Evolutionary conservation across 2,797 vertebrate species (phyloP).

Genomic region (Pangasius krempfi): DNA sequence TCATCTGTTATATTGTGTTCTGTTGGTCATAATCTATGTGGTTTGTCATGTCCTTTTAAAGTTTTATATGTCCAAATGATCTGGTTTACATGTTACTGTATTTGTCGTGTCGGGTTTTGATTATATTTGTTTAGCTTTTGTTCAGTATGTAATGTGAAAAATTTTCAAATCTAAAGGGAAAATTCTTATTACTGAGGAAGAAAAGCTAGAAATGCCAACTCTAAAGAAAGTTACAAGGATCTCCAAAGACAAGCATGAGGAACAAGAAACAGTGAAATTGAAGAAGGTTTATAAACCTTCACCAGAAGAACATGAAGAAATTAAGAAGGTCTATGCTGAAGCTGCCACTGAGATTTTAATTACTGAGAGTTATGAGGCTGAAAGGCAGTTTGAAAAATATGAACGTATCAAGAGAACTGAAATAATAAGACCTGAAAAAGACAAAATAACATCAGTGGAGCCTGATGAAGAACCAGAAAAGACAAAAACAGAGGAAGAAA

Average conservation of each 20-base stretch:
- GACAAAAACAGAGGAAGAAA: conserved; percentile 62
- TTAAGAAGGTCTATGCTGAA: conserved; percentile 63
- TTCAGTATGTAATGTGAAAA: conserved; percentile 73
- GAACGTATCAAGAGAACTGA: conserved; percentile 60
- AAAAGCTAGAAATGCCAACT: conserved; percentile 72
- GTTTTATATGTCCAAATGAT: conserved; percentile 22
- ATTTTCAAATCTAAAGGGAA: conserved; percentile 72
- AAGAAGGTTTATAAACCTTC: conserved; percentile 73
- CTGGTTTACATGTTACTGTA: conserved; percentile 8
- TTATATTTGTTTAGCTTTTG: conserved; percentile 46
- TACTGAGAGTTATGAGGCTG: conserved; percentile 57
- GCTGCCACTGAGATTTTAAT: conserved; percentile 65
- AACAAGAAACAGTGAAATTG: conserved; percentile 70
- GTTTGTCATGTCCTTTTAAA: conserved; percentile 33
- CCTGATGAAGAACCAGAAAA: conserved; percentile 60
- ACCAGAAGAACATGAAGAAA: conserved; percentile 63
- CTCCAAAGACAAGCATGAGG: conserved; percentile 66
- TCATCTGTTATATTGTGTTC: conserved; percentile 29
- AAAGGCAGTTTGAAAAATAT: conserved; percentile 55
- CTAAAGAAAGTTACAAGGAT: conserved; percentile 75
- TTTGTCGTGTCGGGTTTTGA: conserved; percentile 38
- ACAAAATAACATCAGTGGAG: conserved; percentile 64
- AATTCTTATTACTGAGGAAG: conserved; percentile 74
- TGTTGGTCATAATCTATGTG: conserved; percentile 50
- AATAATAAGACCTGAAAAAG: conserved; percentile 57